Conservation (phyloP, 2,797 vertebrate species). For the Allobates femoralis region DNA sequence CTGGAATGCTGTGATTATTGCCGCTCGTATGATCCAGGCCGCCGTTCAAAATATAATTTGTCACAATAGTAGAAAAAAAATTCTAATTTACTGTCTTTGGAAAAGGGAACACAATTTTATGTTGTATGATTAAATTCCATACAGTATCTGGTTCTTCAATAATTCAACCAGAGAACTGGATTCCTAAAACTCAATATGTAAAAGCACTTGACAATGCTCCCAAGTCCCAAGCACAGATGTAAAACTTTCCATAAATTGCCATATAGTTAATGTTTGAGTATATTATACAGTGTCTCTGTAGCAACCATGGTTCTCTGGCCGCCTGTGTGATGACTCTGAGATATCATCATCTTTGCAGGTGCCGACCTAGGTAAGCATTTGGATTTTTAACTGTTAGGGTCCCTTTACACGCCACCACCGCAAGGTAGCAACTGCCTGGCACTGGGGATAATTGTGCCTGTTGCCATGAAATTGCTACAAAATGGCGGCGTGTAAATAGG, state of each 20-base stretch:
- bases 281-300: neutral
- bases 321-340: neutral
- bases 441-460: no score
- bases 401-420: no score
- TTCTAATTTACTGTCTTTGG: constrained; percentile 11
- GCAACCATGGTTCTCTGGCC: neutral
- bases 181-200: neutral
- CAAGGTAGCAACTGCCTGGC: no score
- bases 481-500: no score
- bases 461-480: no score
- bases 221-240: neutral
- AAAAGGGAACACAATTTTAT: neutral
- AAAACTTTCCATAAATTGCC: constrained; percentile 1
- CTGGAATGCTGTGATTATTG: neutral
- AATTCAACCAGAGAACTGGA: neutral
- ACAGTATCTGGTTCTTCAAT: constrained; percentile 18
- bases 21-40: neutral
- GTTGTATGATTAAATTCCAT: neutral
- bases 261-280: constrained; percentile 16
- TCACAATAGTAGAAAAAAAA: neutral
- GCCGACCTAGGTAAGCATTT: neutral
- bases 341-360: constrained; percentile 16
- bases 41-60: neutral
- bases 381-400: neutral
- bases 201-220: constrained; percentile 25